These are phyloP conservation scores for Phyto melanocephala DNA, from an alignment of 2,888 invertebrate species.

Conservation along the genomic window DNA sequence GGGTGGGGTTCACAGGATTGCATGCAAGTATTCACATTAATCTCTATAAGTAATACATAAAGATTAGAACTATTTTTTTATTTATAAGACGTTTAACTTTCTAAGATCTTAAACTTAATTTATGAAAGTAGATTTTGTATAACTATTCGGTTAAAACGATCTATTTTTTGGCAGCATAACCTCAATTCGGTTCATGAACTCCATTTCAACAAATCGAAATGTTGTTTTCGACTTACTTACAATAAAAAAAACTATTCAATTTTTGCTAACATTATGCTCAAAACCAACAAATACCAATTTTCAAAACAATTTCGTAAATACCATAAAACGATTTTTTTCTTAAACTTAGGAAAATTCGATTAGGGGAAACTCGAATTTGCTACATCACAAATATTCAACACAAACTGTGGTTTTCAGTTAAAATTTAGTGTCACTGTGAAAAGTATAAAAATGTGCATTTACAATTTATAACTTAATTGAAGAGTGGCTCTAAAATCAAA, in stretches of 20 bases:
- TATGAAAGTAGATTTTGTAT: neutral
- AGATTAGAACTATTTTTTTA: too few relatives aligned
- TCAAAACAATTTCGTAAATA: constrained; percentile 6
- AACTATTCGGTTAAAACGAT: neutral
- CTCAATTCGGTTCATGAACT: neutral
- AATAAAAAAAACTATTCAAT: constrained; percentile 9
- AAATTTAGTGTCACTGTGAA: too few relatives aligned
- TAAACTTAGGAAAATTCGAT: neutral
- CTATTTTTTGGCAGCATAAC: neutral
- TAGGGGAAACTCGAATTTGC: neutral
- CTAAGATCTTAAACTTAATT: too few relatives aligned
- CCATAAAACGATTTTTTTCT: neutral
- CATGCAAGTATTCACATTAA: too few relatives aligned
- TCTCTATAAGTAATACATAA: too few relatives aligned
- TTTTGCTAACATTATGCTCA: neutral
- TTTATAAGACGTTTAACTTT: too few relatives aligned
- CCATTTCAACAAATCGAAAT: neutral
- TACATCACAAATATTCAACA: too few relatives aligned
- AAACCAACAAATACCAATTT: constrained; percentile 16
- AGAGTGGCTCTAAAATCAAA: too few relatives aligned
- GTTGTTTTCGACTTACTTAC: constrained; percentile 6
- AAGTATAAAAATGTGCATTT: too few relatives aligned
- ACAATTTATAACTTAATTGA: too few relatives aligned
- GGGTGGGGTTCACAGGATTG: too few relatives aligned
- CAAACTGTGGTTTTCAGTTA: too few relatives aligned